Percentiles rank a stretch among this genome's conserved stretches.
Evolutionary conservation across 2,113 vertebrate species (phyloP).

Genomic region (Callipepla californica): DNA sequence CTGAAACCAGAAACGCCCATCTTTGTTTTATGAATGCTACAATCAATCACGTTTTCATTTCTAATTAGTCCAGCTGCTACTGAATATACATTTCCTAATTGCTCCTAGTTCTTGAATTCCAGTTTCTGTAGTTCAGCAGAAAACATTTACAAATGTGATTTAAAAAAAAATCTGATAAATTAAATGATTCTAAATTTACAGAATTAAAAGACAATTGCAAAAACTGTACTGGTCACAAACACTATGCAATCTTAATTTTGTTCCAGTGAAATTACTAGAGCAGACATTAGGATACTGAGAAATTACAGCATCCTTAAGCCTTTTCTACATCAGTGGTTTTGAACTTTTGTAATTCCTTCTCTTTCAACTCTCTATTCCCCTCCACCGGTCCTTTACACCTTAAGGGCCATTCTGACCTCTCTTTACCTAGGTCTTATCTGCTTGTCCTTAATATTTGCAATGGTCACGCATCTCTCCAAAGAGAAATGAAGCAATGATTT

Average conservation of each 20-base stretch:
- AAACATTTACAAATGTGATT: background rate
- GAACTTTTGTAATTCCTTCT: constrained; percentile 43
- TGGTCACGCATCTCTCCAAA: background rate
- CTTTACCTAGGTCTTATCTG: background rate
- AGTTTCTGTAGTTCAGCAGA: background rate
- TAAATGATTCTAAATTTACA: background rate
- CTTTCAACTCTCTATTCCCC: constrained; percentile 38
- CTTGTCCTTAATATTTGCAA: background rate
- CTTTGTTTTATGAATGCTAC: background rate
- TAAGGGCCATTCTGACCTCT: constrained; percentile 56
- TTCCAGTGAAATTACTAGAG: background rate
- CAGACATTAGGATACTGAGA: background rate
- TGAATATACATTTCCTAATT: background rate
- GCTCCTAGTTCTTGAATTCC: background rate
- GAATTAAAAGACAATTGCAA: background rate
- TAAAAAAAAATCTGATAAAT: background rate
- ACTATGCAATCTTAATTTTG: background rate
- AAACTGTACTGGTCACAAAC: background rate
- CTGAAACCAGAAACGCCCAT: background rate
- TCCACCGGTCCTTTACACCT: constrained; percentile 54
- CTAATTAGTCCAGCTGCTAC: background rate
- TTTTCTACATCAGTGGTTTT: constrained; percentile 47
- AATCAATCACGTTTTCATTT: background rate
- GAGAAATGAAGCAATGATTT: background rate
- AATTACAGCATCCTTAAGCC: constrained; percentile 6